Evolutionary conservation across 1,140 invertebrate genomes (phyloP).

Genomic region (Orchesella cincta): DNA sequence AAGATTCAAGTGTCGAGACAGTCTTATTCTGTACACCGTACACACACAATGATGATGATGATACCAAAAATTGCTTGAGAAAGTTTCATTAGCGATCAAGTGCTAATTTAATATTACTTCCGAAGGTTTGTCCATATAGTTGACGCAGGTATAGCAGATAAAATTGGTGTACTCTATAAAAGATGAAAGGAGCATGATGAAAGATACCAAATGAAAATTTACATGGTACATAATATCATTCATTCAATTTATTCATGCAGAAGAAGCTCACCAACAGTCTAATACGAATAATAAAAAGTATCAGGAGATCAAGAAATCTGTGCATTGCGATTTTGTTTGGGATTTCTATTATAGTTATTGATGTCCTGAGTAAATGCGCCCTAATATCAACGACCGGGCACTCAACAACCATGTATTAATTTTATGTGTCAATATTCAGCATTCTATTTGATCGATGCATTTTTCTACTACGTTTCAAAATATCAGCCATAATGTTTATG

Average conservation of each 20-base stretch:
- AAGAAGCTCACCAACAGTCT: too few relatives aligned
- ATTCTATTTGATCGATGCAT: not conserved
- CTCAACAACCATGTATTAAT: conserved; percentile 16
- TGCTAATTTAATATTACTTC: conserved; percentile 45
- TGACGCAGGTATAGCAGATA: too few relatives aligned
- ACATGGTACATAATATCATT: not conserved
- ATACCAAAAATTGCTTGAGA: conserved; percentile 36
- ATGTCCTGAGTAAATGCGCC: too few relatives aligned
- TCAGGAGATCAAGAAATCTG: too few relatives aligned
- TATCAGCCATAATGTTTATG: too few relatives aligned
- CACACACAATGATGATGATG: conserved; percentile 26
- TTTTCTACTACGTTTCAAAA: too few relatives aligned
- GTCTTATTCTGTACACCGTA: not conserved
- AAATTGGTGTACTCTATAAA: not conserved
- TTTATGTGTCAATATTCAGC: not conserved
- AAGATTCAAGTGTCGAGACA: not conserved
- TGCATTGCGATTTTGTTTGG: not conserved
- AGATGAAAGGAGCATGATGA: not conserved
- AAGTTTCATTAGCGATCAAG: conserved; percentile 43
- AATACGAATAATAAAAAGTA: too few relatives aligned
- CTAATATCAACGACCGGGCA: too few relatives aligned
- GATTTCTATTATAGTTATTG: not conserved
- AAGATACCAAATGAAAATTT: not conserved
- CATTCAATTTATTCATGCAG: too few relatives aligned
- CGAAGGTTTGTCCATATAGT: not conserved